Percentiles rank a stretch among this genome's conserved stretches.
phyloP scores from a whole-genome alignment of 2,888 invertebrate species.

The Anthophora plumipes region DNA sequence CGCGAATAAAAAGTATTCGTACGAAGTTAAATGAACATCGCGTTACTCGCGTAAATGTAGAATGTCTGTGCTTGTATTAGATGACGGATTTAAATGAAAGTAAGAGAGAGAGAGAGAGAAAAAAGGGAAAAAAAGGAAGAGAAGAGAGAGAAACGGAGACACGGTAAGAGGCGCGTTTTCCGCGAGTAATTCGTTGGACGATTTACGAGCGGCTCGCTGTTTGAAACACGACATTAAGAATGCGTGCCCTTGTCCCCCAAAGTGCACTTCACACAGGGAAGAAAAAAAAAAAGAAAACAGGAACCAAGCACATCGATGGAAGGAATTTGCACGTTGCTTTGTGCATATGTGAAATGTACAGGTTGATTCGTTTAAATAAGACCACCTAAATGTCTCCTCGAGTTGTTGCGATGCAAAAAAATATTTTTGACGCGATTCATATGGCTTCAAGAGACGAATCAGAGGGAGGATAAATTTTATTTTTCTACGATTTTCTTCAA shows the following conservation, averaged over 20 bases:
- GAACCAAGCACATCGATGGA: neutral
- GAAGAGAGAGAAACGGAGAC: neutral
- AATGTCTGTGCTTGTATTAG: neutral
- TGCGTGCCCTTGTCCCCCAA: constrained; percentile 52
- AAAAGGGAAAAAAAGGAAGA: no score
- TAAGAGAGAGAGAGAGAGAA: neutral
- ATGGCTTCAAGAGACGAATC: no score
- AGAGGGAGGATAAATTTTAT: no score
- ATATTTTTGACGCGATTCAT: no score
- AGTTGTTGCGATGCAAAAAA: no score
- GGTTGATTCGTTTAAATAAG: no score
- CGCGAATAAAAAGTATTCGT: neutral
- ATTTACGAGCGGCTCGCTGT: neutral
- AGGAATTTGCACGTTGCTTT: neutral
- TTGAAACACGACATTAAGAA: constrained; percentile 6
- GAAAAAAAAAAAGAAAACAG: neutral
- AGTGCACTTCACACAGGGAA: constrained; percentile 8
- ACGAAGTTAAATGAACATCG: neutral
- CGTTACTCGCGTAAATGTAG: neutral
- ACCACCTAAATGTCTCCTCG: no score
- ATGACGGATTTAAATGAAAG: neutral
- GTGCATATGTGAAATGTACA: no score
- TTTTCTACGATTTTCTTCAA: no score
- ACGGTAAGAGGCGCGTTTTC: no score
- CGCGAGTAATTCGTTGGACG: neutral